Evolutionary conservation across 2,113 vertebrate species (phyloP).

Genomic region (Marcusenius ussheri): DNA sequence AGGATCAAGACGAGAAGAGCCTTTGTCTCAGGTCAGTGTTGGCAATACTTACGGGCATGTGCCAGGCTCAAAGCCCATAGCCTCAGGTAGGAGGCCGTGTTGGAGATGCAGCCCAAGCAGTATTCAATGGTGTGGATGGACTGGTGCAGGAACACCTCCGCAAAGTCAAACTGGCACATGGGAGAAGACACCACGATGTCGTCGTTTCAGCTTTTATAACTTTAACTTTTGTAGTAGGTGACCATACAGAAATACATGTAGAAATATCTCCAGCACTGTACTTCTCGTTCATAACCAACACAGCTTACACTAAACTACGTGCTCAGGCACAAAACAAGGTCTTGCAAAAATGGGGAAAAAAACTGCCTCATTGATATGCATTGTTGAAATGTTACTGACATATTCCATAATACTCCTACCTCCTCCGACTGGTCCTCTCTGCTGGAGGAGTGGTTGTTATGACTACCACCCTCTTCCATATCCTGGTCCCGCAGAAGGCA

Average conservation of each 20-base stretch:
- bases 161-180: conserved; percentile 71
- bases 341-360: background rate
- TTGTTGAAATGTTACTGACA: background rate
- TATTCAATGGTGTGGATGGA: conserved; percentile 93
- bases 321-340: background rate
- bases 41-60: conserved; percentile 81
- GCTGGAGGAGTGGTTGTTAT: conserved; percentile 55
- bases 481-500: conserved; percentile 71
- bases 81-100: conserved; percentile 90
- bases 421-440: conserved; percentile 63
- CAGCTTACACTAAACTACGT: background rate
- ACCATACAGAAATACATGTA: background rate
- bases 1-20: background rate
- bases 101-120: conserved; percentile 91
- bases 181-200: conserved; percentile 28
- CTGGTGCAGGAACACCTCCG: conserved; percentile 81
- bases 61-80: conserved; percentile 97
- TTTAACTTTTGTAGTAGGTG: background rate
- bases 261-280: background rate
- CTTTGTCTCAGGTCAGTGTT: background rate
- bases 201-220: background rate
- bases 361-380: background rate
- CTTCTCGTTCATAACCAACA: background rate
- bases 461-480: conserved; percentile 72
- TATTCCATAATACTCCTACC: conserved; percentile 49